Percentiles rank a stretch among this genome's conserved stretches.
phyloP scores from a whole-genome alignment of 37 sponge, comb jelly and placozoan species.

The Lycopodina hypogea region DNA sequence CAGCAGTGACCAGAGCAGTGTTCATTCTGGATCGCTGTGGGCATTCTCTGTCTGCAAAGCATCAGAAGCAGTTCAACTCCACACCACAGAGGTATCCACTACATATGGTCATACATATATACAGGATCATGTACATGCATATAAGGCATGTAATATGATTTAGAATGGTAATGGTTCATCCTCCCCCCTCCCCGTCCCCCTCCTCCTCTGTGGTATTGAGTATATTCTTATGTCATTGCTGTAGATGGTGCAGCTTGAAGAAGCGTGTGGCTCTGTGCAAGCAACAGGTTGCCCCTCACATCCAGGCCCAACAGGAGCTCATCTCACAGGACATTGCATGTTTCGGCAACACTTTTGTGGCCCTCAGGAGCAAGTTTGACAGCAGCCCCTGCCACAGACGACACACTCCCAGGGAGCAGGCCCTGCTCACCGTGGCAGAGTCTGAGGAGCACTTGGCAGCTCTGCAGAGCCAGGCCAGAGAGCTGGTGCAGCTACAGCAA shows the following conservation, averaged over 20 bases:
- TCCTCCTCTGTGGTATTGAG: too few species aligned
- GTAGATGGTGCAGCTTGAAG: slow-evolving; percentile 80
- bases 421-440: slow-evolving; percentile 4
- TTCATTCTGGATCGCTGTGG: slow-evolving; percentile 54
- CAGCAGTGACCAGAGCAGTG: slow-evolving; percentile 67
- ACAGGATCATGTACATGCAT: too few species aligned
- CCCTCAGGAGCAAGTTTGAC: slow-evolving; percentile 21
- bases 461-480: slow-evolving; percentile 40
- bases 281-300: slow-evolving; percentile 80
- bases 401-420: slow-evolving; percentile 11
- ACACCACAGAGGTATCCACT: slow-evolving; percentile 66
- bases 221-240: neutral
- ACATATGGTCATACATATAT: too few species aligned
- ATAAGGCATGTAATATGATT: too few species aligned
- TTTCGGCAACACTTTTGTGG: slow-evolving; percentile 37
- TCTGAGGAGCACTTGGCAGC: slow-evolving; percentile 19
- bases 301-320: slow-evolving; percentile 68
- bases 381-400: slow-evolving; percentile 36
- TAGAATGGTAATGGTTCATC: too few species aligned
- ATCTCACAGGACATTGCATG: slow-evolving; percentile 42
- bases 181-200: too few species aligned
- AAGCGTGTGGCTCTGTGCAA: slow-evolving; percentile 86
- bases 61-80: slow-evolving; percentile 49
- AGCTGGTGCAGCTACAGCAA: slow-evolving; percentile 88
- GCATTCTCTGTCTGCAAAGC: slow-evolving; percentile 36